Evolutionary conservation across 2,797 vertebrate species (phyloP).

Genomic region (Sebastes diaconus): DNA sequence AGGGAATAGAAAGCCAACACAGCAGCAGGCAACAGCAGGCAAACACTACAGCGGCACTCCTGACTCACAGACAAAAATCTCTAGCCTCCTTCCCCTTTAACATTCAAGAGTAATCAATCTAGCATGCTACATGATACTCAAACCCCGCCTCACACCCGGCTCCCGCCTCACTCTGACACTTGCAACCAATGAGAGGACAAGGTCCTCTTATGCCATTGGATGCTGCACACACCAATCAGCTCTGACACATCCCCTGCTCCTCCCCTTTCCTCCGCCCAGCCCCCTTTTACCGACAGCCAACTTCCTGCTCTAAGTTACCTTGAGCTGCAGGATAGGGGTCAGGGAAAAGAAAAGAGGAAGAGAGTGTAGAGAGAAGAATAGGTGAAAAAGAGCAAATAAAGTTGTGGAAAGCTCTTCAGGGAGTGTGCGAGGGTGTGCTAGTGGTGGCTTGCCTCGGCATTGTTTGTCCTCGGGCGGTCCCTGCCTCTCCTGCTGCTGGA

Average conservation of each 20-base stretch:
- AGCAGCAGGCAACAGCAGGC: conserved; percentile 74
- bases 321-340: conserved; percentile 99
- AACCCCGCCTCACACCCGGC: conserved; percentile 80
- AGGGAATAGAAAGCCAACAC: conserved; percentile 49
- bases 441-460: conserved; percentile 69
- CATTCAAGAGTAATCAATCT: conserved; percentile 95
- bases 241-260: conserved; percentile 77
- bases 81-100: conserved; percentile 96
- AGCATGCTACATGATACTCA: conserved; percentile 93
- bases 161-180: conserved; percentile 65
- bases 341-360: conserved; percentile 85
- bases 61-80: conserved; percentile 86
- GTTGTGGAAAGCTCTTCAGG: conserved; percentile 61
- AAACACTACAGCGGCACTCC: conserved; percentile 85
- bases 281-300: conserved; percentile 86
- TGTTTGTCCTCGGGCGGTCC: conserved; percentile 61
- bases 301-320: conserved; percentile 99
- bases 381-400: conserved; percentile 75
- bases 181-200: conserved; percentile 74
- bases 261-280: conserved; percentile 74
- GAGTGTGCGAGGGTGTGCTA: conserved; percentile 38
- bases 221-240: conserved; percentile 74
- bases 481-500: conserved; percentile 63
- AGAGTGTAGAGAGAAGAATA: conserved; percentile 60
- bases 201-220: conserved; percentile 80